Evolutionary conservation across 30 jellyfish, hydroid and myxozoan genomes (phyloP).

Genomic region (Turritopsis rubra): DNA sequence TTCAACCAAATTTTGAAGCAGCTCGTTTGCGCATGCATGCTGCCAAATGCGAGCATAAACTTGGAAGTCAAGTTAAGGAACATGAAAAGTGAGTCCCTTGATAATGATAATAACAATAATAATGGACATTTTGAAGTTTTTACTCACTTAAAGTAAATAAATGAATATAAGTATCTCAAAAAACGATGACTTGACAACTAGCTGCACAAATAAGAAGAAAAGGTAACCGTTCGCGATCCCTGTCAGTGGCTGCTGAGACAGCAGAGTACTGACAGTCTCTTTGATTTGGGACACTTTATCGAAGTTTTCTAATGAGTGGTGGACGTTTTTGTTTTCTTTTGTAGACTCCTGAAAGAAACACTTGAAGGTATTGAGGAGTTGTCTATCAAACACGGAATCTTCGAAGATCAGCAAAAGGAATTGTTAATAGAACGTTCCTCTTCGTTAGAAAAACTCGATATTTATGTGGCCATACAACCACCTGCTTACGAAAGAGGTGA

Average conservation of each 20-base stretch:
- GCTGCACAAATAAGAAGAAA: too few relatives aligned
- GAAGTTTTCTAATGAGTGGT: too few relatives aligned
- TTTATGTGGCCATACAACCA: constrained; percentile 21
- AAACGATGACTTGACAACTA: too few relatives aligned
- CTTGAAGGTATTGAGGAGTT: constrained; percentile 75
- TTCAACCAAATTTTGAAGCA: constrained; percentile 88
- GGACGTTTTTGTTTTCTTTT: too few relatives aligned
- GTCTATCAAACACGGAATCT: constrained; percentile 60
- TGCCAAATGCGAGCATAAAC: constrained; percentile 69
- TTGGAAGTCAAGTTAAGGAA: constrained; percentile 34
- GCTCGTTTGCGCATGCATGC: constrained; percentile 82
- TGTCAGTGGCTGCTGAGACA: too few relatives aligned
- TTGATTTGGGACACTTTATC: too few relatives aligned
- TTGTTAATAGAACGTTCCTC: constrained; percentile 5
- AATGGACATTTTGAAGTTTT: too few relatives aligned
- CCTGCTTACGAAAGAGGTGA: constrained; percentile 33
- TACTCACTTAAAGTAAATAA: too few relatives aligned
- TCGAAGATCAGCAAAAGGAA: constrained; percentile 80
- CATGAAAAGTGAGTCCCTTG: constrained; percentile 27
- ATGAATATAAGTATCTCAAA: too few relatives aligned
- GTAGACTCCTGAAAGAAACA: constrained; percentile 60
- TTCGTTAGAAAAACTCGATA: constrained; percentile 17
- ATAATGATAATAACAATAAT: too few relatives aligned
- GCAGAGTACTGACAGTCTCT: too few relatives aligned
- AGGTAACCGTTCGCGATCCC: too few relatives aligned